Base-by-base conservation (phyloP, 2,113 vertebrate genomes). In the Coptodon bakossiorum region DNA sequence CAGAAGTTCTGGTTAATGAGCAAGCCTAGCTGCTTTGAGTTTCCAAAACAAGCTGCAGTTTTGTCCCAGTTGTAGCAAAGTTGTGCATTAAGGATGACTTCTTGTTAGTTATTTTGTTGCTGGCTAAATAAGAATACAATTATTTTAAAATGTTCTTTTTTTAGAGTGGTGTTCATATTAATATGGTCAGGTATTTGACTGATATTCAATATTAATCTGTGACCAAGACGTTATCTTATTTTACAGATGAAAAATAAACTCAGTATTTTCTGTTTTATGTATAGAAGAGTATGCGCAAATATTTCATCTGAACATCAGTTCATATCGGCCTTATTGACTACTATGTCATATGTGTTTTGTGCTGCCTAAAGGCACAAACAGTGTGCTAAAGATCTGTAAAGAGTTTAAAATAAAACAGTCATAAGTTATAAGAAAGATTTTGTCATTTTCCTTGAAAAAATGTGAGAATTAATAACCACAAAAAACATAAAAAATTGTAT, bases 1-100 rank as follows among this genome's bases (percentile, higher is more conserved):
- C 76, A 71, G 63, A 71, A 79, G 66, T 81, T 82, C 56, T 16
- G 7, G 81, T 63, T 91, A 85, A 89, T 83, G 80, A 85, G 85
- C 52, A 12, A 50, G 43, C 71, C 71, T 29, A 50, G 71, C 71
- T 78, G 43, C 43, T 78, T 78, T 78, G 71, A 50, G n/a, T 78
- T 82, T 43, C 5, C 14, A 80, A 89, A 83, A 73, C 19, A 86
- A 86, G 36, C 38, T 82, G 48, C 9, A 10, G 5, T 17, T 81
- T 66, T 66, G 45, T 87, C n/a, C 81, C 50, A 71, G n/a, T 59
- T 53, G 59, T 9, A 40, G 56, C 12, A 6, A 16, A 48, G 52
- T 19, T 63, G 73, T 80, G 63, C 71, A 78, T 50, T 78, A 78
- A 78, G 27, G 6, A 50, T 76, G 71, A 78, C 43, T 78, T 78